Percentiles rank a stretch among this genome's conserved stretches.
phyloP scores from a whole-genome alignment of 1,140 invertebrate species.

The Drosophila serrata region DNA sequence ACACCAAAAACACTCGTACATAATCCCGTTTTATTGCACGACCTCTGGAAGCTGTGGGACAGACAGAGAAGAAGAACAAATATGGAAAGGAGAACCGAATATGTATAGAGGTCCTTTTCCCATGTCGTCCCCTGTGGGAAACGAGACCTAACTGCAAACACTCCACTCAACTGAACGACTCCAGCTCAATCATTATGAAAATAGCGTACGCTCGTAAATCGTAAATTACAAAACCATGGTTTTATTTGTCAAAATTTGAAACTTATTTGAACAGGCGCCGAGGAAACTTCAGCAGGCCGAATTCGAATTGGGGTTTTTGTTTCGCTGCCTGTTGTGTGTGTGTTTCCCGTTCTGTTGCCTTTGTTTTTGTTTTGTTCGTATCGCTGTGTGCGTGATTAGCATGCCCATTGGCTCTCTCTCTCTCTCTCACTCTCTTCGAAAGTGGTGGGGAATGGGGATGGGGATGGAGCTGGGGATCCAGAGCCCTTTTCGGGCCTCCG shows the following conservation, averaged over 20 bases:
- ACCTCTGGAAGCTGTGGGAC: slow-evolving; percentile 26
- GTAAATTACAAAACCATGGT: slow-evolving; percentile 85
- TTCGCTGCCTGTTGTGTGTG: slow-evolving; percentile 19
- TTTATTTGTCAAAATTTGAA: slow-evolving; percentile 85
- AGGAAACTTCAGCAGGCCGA: slow-evolving; percentile 57
- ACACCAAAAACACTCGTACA: slow-evolving; percentile 51
- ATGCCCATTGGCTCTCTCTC: slow-evolving; percentile 42
- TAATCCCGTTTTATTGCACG: slow-evolving; percentile 80
- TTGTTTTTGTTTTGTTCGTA: slow-evolving; percentile 38
- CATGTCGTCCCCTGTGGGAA: slow-evolving; percentile 12
- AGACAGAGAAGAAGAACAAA: slow-evolving; percentile 29
- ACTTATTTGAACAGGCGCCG: slow-evolving; percentile 85
- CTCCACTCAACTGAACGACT: slow-evolving; percentile 40
- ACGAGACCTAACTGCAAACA: slow-evolving; percentile 32
- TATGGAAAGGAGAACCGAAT: slow-evolving; percentile 2
- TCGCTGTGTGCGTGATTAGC: slow-evolving; percentile 66
- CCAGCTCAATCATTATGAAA: slow-evolving; percentile 72
- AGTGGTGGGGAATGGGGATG: not conserved
- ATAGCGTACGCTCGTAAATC: slow-evolving; percentile 46
- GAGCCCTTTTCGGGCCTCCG: slow-evolving; percentile 28
- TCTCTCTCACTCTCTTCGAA: slow-evolving; percentile 13
- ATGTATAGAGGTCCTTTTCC: slow-evolving; percentile 36
- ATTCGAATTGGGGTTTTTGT: slow-evolving; percentile 39
- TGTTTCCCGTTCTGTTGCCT: slow-evolving; percentile 31
- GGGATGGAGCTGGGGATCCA: not conserved